Evolutionary conservation across 2,888 invertebrate species (phyloP), one percentile per base, ranked within the genome.

Genomic region (Nematopogon swammerdamellus): DNA sequence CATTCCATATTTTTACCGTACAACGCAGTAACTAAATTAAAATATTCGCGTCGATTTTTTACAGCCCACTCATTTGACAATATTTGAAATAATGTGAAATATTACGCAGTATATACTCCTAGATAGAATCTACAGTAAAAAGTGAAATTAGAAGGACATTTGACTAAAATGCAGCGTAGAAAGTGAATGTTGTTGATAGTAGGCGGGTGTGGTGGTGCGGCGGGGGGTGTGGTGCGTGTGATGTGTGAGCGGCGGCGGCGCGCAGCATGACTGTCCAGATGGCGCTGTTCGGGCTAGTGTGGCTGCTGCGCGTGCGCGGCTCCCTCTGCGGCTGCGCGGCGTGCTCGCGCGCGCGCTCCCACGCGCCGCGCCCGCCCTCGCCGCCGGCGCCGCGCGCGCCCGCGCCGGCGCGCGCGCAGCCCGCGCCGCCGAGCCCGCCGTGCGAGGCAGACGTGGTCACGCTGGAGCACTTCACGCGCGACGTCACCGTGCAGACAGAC

Each of bases 261-360:
- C 63, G 59, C 73, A 77, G 72, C 59, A 79, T 77, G 77, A 77
- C 70, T 65, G 75, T 75, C 79, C 85, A 83, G 82, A 90, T 90
- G 90, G 91, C 91, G 83, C 86, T 90, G 64, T 90, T 91, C 82
- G 90, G 90, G 75, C 87, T 90, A 85, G 89, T 89, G 77, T 90
- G 90, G 90, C 82, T 90, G 72, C 73, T 90, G 70, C 87, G 89
- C 63, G 87, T 90, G 72, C 88, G 89, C 70, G 86, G 88, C 60
- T 89, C 89, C 67, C 85, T 89, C 72, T 88, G 88, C 68, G 85
- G 87, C 57, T 88, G 88, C 74, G 83, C 87, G 51, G 87, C 86
- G 63, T 87, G 87, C 72, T 82, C 83, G 59, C 82, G 82, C 58
- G 83, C 81, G 53, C 66, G 77, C 49, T 63, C 65, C 58, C 66